Evolutionary conservation across 2,888 invertebrate genomes (phyloP).

Genomic region (Zootermopsis nevadensis): DNA sequence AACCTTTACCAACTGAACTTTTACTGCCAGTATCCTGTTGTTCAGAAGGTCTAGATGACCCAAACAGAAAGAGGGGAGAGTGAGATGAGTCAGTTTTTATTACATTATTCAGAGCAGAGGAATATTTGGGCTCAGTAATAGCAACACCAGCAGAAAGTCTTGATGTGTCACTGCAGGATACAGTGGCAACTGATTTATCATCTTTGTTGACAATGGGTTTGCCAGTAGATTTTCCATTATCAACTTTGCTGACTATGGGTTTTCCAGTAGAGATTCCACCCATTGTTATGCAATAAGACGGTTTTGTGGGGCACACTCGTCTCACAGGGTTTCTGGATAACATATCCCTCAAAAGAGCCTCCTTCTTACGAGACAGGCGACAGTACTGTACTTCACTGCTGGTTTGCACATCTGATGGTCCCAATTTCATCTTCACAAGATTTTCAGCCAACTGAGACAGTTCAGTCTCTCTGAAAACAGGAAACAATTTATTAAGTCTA

Average conservation of each 20-base stretch:
- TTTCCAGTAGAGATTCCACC: constrained; percentile 42
- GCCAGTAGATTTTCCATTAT: not conserved
- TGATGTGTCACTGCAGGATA: not conserved
- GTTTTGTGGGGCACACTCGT: constrained; percentile 48
- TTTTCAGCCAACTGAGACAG: constrained; percentile 56
- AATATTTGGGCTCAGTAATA: not conserved
- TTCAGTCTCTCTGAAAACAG: constrained; percentile 54
- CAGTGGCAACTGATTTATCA: not conserved
- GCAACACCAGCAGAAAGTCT: not conserved
- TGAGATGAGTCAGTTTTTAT: not conserved
- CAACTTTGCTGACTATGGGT: constrained; percentile 6
- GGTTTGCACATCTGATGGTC: not conserved
- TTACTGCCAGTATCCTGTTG: not conserved
- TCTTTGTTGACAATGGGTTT: not conserved
- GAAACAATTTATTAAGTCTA: not conserved
- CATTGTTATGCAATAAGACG: not conserved
- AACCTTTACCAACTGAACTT: not conserved
- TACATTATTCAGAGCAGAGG: not conserved
- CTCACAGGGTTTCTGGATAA: constrained; percentile 50
- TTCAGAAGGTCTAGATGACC: not conserved
- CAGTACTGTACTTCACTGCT: not conserved
- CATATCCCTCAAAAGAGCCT: constrained; percentile 51
- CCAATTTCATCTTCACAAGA: constrained; percentile 54
- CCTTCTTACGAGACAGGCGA: constrained; percentile 51
- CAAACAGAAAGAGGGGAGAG: not conserved